phyloP scores from a whole-genome alignment of 1,140 invertebrate species.

The Drosophila subobscura region DNA sequence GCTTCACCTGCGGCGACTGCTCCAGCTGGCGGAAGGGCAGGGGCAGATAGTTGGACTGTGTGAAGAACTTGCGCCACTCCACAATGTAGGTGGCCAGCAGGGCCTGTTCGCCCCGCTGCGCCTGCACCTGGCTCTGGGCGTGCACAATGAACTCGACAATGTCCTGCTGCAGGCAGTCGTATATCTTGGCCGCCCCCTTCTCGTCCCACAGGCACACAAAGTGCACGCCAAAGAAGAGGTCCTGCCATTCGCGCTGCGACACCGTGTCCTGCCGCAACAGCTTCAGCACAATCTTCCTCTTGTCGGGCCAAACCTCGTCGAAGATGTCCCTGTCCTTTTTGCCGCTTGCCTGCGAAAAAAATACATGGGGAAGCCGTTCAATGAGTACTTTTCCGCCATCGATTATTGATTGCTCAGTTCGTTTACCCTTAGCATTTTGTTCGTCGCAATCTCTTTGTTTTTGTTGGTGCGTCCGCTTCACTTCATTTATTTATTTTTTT shows the following conservation, averaged over 20 bases:
- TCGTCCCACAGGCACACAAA: slow-evolving; percentile 98
- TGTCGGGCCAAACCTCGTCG: slow-evolving; percentile 97
- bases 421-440: slow-evolving; percentile 63
- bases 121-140: slow-evolving; percentile 94
- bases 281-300: slow-evolving; percentile 96
- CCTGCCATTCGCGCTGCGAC: slow-evolving; percentile 97
- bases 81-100: slow-evolving; percentile 97
- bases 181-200: slow-evolving; percentile 94
- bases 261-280: slow-evolving; percentile 95
- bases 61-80: slow-evolving; percentile 99
- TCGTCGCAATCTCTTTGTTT: slow-evolving; percentile 52
- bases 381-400: slow-evolving; percentile 7
- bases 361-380: neutral
- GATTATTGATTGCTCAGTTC: slow-evolving; percentile 25
- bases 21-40: slow-evolving; percentile 97
- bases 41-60: slow-evolving; percentile 97
- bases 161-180: slow-evolving; percentile 94
- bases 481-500: slow-evolving; percentile 49
- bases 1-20: slow-evolving; percentile 87
- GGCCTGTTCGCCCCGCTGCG: slow-evolving; percentile 96
- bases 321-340: slow-evolving; percentile 85
- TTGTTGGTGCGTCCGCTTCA: slow-evolving; percentile 43
- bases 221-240: slow-evolving; percentile 97
- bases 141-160: slow-evolving; percentile 97
- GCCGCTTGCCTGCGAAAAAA: slow-evolving; percentile 65